Conservation (phyloP, 2,888 invertebrate species). For the Linnaemya tessellans region DNA sequence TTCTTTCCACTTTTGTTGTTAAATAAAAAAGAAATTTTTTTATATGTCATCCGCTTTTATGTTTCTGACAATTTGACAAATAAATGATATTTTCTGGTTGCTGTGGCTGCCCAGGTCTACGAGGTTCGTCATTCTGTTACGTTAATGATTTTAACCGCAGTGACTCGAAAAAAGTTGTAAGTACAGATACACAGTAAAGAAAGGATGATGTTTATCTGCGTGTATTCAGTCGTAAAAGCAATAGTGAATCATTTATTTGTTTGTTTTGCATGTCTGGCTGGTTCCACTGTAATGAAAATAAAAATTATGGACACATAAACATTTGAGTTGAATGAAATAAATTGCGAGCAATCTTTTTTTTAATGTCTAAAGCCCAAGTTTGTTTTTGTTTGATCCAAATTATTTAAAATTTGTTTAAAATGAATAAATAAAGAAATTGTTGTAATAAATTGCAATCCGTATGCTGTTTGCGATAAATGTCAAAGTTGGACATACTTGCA, state of each 20-base stretch:
- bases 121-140: constrained; percentile 45
- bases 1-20: background rate
- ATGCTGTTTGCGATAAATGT: too few species aligned
- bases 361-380: background rate
- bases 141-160: constrained; percentile 48
- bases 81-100: constrained; percentile 56
- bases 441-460: background rate
- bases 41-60: constrained; percentile 41
- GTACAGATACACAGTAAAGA: background rate
- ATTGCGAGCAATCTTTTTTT: background rate
- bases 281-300: background rate
- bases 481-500: too few species aligned
- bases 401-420: background rate
- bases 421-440: background rate
- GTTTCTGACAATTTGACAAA: constrained; percentile 62
- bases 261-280: constrained; percentile 13
- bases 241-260: background rate
- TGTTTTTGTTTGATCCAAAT: background rate
- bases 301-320: constrained; percentile 9
- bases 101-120: constrained; percentile 50
- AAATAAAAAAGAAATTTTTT: background rate
- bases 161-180: background rate
- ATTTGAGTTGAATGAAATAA: constrained; percentile 4
- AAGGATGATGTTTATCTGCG: background rate
- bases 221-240: background rate